Evolutionary conservation across 2,797 vertebrate genomes (phyloP).

Genomic region (Mus spretus): DNA sequence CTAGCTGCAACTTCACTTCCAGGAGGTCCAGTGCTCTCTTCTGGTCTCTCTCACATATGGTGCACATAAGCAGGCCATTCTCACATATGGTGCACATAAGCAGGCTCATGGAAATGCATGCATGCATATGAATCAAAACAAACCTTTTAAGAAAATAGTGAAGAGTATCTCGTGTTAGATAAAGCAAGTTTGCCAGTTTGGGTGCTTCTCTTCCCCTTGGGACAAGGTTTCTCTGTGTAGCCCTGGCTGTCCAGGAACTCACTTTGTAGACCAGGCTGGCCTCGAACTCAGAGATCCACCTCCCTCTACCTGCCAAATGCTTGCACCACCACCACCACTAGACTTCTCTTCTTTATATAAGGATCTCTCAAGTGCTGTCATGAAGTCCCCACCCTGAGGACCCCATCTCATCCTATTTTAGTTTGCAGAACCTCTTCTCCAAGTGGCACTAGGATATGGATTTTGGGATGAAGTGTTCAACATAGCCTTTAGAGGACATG

Average conservation of each 20-base stretch:
- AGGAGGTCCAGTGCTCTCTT: not conserved
- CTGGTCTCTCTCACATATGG: not conserved
- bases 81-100: not conserved
- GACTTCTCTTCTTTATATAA: not conserved
- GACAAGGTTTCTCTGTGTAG: too few species aligned
- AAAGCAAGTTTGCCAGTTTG: not conserved
- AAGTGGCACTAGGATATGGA: not conserved
- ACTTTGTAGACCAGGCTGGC: not conserved
- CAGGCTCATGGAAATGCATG: not conserved
- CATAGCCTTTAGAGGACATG: not conserved
- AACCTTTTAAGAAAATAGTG: not conserved
- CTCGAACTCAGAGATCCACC: not conserved
- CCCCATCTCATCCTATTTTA: not conserved
- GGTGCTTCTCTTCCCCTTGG: not conserved
- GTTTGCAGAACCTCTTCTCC: not conserved
- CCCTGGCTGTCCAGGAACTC: too few species aligned
- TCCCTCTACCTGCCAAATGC: not conserved
- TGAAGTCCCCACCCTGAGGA: not conserved
- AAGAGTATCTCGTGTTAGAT: not conserved
- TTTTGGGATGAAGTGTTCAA: not conserved
- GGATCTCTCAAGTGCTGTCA: not conserved
- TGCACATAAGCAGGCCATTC: not conserved
- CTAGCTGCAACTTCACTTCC: not conserved
- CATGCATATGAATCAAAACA: not conserved
- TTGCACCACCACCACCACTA: not conserved